Conservation (phyloP, 2,888 invertebrate genomes). For the Ferdinandea cuprea region DNA sequence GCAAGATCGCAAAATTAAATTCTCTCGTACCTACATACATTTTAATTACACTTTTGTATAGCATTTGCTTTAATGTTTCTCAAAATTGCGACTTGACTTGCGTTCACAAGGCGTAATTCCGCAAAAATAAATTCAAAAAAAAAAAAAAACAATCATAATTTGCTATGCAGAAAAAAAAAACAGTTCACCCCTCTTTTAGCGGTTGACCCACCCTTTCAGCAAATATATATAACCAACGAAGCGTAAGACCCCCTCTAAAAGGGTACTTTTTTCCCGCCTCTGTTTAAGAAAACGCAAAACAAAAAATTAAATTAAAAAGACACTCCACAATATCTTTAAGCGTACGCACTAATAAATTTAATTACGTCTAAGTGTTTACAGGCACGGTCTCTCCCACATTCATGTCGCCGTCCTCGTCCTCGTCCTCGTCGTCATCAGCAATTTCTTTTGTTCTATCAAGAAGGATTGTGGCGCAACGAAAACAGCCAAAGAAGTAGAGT, state of each 20-base stretch:
- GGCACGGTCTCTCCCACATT: constrained; percentile 35
- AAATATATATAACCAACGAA: constrained; percentile 27
- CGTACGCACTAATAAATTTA: constrained; percentile 71
- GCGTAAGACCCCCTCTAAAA: constrained; percentile 29
- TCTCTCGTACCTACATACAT: neutral
- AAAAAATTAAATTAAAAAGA: constrained; percentile 6
- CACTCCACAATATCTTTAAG: constrained; percentile 33
- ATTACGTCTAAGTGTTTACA: constrained; percentile 62
- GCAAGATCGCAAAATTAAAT: neutral
- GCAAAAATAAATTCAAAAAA: neutral
- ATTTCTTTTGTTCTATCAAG: constrained; percentile 26
- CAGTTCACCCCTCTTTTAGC: constrained; percentile 22
- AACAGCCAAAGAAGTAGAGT: constrained; percentile 7
- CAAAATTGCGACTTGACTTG: constrained; percentile 12
- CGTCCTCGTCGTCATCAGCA: neutral
- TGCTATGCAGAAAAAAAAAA: constrained; percentile 13
- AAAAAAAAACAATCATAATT: neutral
- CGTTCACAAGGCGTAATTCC: constrained; percentile 38
- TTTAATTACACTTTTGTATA: neutral
- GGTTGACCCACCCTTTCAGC: constrained; percentile 10
- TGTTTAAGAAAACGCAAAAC: constrained; percentile 5
- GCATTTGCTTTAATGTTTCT: neutral
- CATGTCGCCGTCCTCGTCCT: neutral
- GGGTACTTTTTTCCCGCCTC: neutral
- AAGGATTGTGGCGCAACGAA: constrained; percentile 33